Evolutionary conservation across 2,797 vertebrate species (phyloP).

Genomic region (Balearica regulorum): DNA sequence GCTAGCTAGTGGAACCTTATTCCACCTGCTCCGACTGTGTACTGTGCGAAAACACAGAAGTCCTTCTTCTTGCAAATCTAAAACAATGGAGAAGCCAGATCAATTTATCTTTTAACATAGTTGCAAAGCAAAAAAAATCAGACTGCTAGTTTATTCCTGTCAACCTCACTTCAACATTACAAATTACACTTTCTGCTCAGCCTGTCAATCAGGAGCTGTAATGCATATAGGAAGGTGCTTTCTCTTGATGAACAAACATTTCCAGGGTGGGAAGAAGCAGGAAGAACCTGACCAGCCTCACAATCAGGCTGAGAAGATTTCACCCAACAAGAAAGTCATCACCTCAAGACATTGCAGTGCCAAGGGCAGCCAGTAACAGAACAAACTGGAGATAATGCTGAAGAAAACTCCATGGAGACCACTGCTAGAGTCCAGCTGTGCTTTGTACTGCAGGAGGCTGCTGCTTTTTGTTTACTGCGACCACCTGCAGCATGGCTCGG

Average conservation of each 20-base stretch:
- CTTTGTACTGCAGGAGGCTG: background rate
- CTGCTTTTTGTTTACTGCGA: background rate
- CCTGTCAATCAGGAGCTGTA: conserved; percentile 18
- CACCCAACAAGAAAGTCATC: background rate
- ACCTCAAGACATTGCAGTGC: background rate
- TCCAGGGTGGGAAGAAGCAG: background rate
- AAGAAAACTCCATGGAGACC: background rate
- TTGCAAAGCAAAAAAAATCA: conserved; percentile 18
- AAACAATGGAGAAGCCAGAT: background rate
- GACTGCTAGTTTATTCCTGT: conserved; percentile 29
- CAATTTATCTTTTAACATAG: conserved; percentile 19
- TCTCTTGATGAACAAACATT: conserved; percentile 15
- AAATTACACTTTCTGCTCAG: conserved; percentile 9
- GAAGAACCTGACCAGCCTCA: background rate
- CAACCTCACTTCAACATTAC: conserved; percentile 22
- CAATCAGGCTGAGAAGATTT: background rate
- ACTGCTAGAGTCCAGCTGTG: background rate
- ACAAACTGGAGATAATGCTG: background rate
- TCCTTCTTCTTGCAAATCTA: background rate
- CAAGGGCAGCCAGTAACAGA: background rate
- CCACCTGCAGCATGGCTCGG: background rate
- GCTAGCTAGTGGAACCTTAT: background rate
- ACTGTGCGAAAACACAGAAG: background rate
- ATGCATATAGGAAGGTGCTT: background rate
- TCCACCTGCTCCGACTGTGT: background rate